Base-by-base conservation (phyloP, 2,113 vertebrate species). In the Panurus biarmicus region DNA sequence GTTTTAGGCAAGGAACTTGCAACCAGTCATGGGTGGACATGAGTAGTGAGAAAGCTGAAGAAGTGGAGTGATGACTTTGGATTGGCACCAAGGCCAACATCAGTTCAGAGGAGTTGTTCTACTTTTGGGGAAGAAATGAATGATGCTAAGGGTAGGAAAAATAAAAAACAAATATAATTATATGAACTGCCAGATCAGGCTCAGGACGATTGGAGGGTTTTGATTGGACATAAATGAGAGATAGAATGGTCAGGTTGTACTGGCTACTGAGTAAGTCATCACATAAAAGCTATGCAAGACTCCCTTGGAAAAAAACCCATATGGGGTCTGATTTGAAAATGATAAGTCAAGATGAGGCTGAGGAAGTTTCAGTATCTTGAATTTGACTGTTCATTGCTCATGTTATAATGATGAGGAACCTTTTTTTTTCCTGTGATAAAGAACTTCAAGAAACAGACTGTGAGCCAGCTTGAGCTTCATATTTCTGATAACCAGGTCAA, bases 281-380 rank as follows among this genome's bases (percentile, higher is more conserved):
- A 26, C 25, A 24, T 33, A 54, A 0, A 1, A 58, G 24, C 33
- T 78, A 8, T 45, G 44, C 0, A 3, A 82, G 40, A 40, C 21
- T 75, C 15, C 10, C 19, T 11, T 44, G 40, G 33, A 12, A 17
- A 31, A 31, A 84, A 57, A 44, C 2, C 24, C 2, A 6, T 36
- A 17, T 5, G 3, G 3, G 1, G 11, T 89, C 56, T 73, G 28
- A 58, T 60, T 60, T 67, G 57, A 85, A 74, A 91, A 40, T 2
- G 2, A 2, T 40, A 45, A 50, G 12, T 73, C 11, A 35, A 38
- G 31, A 21, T 61, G n/a, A 76, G 70, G 31, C 17, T 70, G 60
- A 83, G 29, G 42, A 85, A 62, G 1, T 58, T 86, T 70, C 20
- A 42, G 0, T 45, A 20, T 44, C 42, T 76, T 75, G 35, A 85